phyloP scores from a whole-genome alignment of 2,113 vertebrate genomes.

The Arenaria interpres region DNA sequence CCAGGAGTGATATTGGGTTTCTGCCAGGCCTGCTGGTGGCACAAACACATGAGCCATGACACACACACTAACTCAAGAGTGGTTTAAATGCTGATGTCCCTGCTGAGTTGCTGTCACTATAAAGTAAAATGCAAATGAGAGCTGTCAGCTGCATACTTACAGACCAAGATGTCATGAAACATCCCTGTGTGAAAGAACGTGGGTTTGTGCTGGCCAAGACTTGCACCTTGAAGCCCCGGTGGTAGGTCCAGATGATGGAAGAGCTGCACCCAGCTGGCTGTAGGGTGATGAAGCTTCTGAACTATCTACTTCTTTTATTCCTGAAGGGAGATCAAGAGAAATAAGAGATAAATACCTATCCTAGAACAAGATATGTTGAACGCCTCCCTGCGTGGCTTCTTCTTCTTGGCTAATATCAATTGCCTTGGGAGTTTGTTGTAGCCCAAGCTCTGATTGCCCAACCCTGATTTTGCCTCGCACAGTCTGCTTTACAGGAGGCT shows the following conservation, averaged over 20 bases:
- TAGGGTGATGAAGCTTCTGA: background rate
- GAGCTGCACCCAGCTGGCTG: background rate
- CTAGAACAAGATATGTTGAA: background rate
- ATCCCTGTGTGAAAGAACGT: background rate
- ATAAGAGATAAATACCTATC: background rate
- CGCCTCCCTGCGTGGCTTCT: background rate
- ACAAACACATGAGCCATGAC: background rate
- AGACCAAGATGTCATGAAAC: background rate
- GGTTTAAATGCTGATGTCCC: background rate
- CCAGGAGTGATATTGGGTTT: conserved; percentile 33
- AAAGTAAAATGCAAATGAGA: background rate
- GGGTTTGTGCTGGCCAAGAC: background rate
- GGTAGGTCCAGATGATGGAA: background rate
- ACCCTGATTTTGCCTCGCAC: background rate
- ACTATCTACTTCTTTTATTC: background rate
- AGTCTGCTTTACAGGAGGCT: background rate
- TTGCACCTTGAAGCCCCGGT: background rate
- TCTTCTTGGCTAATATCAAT: background rate
- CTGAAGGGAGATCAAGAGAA: background rate
- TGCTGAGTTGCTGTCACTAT: background rate
- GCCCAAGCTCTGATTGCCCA: background rate
- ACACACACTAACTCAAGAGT: background rate
- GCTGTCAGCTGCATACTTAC: background rate
- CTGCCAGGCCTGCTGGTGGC: conserved; percentile 1
- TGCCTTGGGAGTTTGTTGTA: background rate